Evolutionary conservation across 2,888 invertebrate species (phyloP), one percentile per base, ranked within the genome.

Genomic region (Chironomus riparius): DNA sequence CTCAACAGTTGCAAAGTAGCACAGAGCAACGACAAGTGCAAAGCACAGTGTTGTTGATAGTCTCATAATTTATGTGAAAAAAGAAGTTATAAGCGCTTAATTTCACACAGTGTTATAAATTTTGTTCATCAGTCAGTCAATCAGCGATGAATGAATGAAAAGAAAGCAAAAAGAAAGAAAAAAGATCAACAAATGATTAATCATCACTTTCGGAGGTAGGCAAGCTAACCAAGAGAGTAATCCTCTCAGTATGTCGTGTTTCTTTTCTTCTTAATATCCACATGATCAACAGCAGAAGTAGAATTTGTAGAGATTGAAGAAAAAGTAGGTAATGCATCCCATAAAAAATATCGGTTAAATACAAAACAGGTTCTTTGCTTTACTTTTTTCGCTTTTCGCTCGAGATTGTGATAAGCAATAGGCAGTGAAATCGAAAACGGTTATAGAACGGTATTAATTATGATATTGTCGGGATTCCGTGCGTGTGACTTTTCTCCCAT

Each of bases 261-360:
- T 56, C 56, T 56, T 15, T 56, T 18, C 7, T 24, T 65, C 24
- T 65, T 24, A 24, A 18, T 18, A 12, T 6, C 2, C 21, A 24
- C 21, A 65, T 65, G 21, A 24, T 13, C 65, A 65, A 13, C 15
- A 15, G 13, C 22, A 65, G 65, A 65, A 65, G 65, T 65, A 65
- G 65, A 65, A 65, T 65, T 65, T 65, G 65, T 21, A 65, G 21
- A 24, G 65, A 56, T 5, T 56, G 22, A 65, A 21, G 24, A 65
- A 71, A 71, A 71, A 71, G 71, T 71, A 71, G 71, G 71, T 56
- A 71, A 71, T 71, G 71, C 71, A 71, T 71, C 71, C 56, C 71
- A 71, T 71, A 71, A 71, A n/a, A 70, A 71, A 71, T 71, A 71
- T 71, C 71, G 71, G 56, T 71, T 71, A 71, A 71, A 71, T 50